phyloP scores from a whole-genome alignment of 2,888 invertebrate species.

The Rhagonycha lutea region DNA sequence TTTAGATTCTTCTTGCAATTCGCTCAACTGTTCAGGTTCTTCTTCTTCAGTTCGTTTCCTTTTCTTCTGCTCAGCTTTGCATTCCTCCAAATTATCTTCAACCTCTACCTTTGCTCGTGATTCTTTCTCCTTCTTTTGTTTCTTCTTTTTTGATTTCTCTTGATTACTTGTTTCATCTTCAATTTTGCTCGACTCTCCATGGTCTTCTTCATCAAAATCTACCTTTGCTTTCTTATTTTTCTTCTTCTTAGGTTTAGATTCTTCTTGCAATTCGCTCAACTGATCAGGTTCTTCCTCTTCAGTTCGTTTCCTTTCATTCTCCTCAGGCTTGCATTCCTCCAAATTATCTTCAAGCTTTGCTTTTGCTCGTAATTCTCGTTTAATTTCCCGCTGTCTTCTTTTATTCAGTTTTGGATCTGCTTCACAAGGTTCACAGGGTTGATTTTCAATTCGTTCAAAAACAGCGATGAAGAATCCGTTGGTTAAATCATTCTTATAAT shows the following conservation, averaged over 20 bases:
- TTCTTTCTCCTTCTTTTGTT: neutral
- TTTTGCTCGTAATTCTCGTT: neutral
- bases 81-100: neutral
- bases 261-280: neutral
- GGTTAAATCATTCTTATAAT: constrained; percentile 76
- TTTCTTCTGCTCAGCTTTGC: neutral
- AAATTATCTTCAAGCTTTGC: neutral
- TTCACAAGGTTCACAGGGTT: constrained; percentile 7
- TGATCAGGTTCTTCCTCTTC: neutral
- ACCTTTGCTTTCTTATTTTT: neutral
- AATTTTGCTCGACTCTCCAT: neutral
- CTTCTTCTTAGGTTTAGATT: neutral
- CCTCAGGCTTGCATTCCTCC: neutral
- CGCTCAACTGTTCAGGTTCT: neutral
- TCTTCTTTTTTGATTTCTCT: neutral
- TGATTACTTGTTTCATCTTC: neutral
- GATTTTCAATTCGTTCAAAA: constrained; percentile 61
- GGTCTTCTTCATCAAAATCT: constrained; percentile 5
- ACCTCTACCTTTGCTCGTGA: neutral
- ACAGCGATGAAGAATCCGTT: constrained; percentile 96
- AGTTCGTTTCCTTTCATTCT: neutral
- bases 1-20: neutral
- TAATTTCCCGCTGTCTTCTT: constrained; percentile 1
- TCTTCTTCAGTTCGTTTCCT: neutral
- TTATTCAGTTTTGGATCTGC: constrained; percentile 25